A percentile compares a stretch with the other conserved stretches of the same genome.
Conservation (phyloP, 2,113 vertebrate species). For the Monarcha castaneiventris region DNA sequence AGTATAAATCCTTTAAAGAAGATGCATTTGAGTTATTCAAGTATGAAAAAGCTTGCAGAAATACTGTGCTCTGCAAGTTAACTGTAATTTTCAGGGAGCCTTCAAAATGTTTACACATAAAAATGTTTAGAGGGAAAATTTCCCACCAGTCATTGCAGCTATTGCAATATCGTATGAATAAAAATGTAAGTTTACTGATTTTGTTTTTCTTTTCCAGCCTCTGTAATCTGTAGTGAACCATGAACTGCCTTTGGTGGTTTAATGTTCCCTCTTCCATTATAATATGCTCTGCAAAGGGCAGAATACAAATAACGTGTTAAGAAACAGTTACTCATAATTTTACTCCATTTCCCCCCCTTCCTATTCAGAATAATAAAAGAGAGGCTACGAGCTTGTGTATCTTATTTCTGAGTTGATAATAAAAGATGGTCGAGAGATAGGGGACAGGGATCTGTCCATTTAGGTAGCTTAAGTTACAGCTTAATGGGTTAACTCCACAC, state of each 20-base stretch:
- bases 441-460: background rate
- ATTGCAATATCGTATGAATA: background rate
- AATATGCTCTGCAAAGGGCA: background rate
- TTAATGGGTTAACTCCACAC: background rate
- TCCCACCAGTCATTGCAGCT: background rate
- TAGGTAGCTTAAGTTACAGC: constrained; percentile 13
- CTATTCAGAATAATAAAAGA: background rate
- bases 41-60: background rate
- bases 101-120: background rate
- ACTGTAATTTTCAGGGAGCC: background rate
- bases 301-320: background rate
- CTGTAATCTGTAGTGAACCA: background rate
- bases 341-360: background rate
- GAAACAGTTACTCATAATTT: background rate
- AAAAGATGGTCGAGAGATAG: background rate
- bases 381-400: background rate
- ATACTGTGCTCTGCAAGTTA: background rate
- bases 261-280: background rate
- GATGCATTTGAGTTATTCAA: background rate
- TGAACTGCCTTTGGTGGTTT: background rate
- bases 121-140: background rate
- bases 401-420: background rate
- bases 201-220: background rate
- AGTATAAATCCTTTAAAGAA: background rate
- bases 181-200: background rate